Evolutionary conservation across 2,888 invertebrate species (phyloP), one percentile per base, ranked within the genome.

Genomic region (Byasa hedistus): DNA sequence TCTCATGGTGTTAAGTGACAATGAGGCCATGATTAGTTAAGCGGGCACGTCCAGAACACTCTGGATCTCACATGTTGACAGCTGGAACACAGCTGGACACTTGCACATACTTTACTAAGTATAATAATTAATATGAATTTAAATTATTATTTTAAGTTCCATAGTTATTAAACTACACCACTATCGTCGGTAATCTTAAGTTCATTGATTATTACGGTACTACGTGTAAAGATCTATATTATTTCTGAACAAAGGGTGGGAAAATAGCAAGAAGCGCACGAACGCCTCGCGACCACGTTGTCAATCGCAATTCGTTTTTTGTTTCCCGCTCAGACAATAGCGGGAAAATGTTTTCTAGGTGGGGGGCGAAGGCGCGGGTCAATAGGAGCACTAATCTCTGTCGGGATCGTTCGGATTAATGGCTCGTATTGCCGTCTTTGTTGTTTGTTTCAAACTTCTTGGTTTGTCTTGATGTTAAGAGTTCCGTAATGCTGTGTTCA

Each of bases 351-450:
- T 87, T 87, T 85, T 84, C 78, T 84, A 85, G 81, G 83, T 82
- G 79, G 55, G 75, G 71, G 48, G n/a, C 7, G 12, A n/a, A 12
- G 48, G 78, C 72, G 79, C 78, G 80, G 84, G 82, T 86, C 86
- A 85, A 84, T 81, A 84, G 83, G 84, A 82, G 83, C 84, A 85
- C 85, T 90, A 89, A 89, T 90, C 89, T 90, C 83, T 85, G 87
- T 80, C 83, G 83, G 85, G 84, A 86, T 89, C 85, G 87, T 84
- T 84, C 79, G 84, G 86, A 89, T 89, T 88, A 90, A 90, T 89
- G 87, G 86, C 81, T 87, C 85, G 86, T 84, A 86, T 87, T 88
- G 86, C 85, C 83, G 80, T 86, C 83, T 83, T 83, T 83, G 86
- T 86, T 88, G 86, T 87, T 88, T 87, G 87, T 84, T 85, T 78